These are phyloP conservation scores for Otolemur garnettii DNA, from an alignment of 2,113 vertebrate species.

Conservation along the genomic window DNA sequence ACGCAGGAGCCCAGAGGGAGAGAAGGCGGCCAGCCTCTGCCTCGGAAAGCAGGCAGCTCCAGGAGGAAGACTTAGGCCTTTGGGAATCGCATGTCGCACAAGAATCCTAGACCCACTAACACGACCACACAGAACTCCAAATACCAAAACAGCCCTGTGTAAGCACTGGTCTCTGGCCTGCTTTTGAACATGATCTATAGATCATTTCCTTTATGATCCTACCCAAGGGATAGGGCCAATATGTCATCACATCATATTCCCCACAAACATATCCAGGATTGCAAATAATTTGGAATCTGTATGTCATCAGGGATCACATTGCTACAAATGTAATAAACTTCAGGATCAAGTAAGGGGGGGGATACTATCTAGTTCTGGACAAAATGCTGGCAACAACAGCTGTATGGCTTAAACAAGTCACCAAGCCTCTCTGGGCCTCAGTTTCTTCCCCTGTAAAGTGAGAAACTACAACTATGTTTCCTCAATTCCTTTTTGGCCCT, in stretches of 20 bases:
- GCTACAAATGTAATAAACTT: background rate
- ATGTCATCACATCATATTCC: constrained; percentile 38
- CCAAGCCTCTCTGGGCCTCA: background rate
- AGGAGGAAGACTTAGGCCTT: background rate
- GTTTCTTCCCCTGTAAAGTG: background rate
- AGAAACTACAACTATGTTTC: background rate
- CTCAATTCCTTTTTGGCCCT: constrained; percentile 30
- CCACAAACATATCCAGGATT: constrained; percentile 12
- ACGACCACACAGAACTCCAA: background rate
- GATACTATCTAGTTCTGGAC: background rate
- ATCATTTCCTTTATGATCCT: constrained; percentile 6
- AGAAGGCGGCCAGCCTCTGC: background rate
- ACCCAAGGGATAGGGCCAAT: background rate
- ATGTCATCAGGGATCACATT: background rate
- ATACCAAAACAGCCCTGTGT: background rate
- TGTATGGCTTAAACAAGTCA: background rate
- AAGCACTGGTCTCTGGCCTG: background rate
- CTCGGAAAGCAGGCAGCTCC: background rate
- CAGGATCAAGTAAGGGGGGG: background rate
- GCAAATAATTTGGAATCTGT: constrained; percentile 16
- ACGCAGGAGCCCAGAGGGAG: background rate
- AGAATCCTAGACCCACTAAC: background rate
- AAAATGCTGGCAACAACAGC: background rate
- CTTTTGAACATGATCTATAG: constrained; percentile 10
- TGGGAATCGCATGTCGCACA: background rate